Percentiles rank a stretch among this genome's conserved stretches.
Evolutionary conservation across 2,113 vertebrate genomes (phyloP).

Genomic region (Corythornis vintsioides): DNA sequence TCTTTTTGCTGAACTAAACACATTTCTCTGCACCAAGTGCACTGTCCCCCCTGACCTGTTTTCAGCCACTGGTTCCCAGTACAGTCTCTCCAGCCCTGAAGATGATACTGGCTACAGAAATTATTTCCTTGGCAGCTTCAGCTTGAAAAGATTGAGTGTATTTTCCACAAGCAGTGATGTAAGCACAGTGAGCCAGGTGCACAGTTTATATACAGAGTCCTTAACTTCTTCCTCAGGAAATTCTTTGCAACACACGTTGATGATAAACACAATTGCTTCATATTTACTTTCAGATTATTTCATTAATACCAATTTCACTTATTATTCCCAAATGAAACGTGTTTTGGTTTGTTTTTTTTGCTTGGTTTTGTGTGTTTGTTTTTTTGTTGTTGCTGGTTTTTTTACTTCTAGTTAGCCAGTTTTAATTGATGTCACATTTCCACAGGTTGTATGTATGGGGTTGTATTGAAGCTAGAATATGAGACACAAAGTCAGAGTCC

Average conservation of each 20-base stretch:
- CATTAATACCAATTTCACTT: background rate
- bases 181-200: background rate
- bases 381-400: background rate
- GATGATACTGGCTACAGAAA: background rate
- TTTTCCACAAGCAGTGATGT: background rate
- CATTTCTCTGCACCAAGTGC: background rate
- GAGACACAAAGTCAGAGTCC: background rate
- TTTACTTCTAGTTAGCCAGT: background rate
- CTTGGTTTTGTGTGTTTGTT: too few relatives aligned
- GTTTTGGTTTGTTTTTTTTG: background rate
- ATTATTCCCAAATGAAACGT: background rate
- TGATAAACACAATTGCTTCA: background rate
- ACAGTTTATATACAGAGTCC: background rate
- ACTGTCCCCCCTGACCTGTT: background rate
- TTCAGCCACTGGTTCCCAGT: background rate
- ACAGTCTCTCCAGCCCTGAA: background rate
- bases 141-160: background rate
- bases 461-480: background rate
- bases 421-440: background rate
- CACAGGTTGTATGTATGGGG: background rate
- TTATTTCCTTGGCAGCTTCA: background rate
- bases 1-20: background rate
- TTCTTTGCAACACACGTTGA: background rate
- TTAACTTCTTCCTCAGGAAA: background rate
- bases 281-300: background rate